Percentiles rank a stretch among this genome's conserved stretches.
phyloP scores from a whole-genome alignment of 2,888 invertebrate species.

The Drosophila formosana region DNA sequence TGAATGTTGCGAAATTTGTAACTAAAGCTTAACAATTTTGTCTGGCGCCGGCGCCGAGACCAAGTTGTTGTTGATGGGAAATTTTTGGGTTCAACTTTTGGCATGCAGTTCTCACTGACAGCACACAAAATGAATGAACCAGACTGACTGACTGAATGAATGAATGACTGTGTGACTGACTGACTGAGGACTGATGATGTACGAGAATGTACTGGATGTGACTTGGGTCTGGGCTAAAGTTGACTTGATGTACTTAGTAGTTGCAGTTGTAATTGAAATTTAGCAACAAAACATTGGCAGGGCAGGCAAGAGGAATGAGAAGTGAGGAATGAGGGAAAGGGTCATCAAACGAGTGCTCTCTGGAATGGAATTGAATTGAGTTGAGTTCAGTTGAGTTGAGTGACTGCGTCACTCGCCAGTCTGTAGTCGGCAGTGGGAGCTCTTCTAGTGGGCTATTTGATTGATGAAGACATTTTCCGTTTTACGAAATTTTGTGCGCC shows the following conservation, averaged over 20 bases:
- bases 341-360: constrained; percentile 19
- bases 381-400: constrained; percentile 52
- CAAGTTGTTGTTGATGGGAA: constrained; percentile 1
- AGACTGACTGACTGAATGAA: constrained; percentile 7
- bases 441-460: constrained; percentile 53
- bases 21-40: constrained; percentile 33
- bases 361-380: constrained; percentile 37
- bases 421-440: constrained; percentile 34
- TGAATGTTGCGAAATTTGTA: constrained; percentile 25
- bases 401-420: constrained; percentile 68
- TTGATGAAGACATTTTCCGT: constrained; percentile 81
- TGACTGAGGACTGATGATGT: constrained; percentile 39
- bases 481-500: constrained; percentile 59
- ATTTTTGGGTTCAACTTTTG: constrained; percentile 32
- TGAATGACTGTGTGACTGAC: constrained; percentile 9
- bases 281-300: constrained; percentile 64
- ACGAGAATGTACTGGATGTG: constrained; percentile 23
- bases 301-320: not conserved
- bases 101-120: constrained; percentile 31
- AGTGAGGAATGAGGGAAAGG: not conserved
- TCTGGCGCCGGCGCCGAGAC: constrained; percentile 1
- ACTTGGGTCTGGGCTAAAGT: constrained; percentile 39
- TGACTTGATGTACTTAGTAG: constrained; percentile 75
- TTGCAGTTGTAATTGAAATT: constrained; percentile 77
- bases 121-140: constrained; percentile 34